Conservation (phyloP, 2,113 vertebrate species). For the Myotis lucifugus region DNA sequence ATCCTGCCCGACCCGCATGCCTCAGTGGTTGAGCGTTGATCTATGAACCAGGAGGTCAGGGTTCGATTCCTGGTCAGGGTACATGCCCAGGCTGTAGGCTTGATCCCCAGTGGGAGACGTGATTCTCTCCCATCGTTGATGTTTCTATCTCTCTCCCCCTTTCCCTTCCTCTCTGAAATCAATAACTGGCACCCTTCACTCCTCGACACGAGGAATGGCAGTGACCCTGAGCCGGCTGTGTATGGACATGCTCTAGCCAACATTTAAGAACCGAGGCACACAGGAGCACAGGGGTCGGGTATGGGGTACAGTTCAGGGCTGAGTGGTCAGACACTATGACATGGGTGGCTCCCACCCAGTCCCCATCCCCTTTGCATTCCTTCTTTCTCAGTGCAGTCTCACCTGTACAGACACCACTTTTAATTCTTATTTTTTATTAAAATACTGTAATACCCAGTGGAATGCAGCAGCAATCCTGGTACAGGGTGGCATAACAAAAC, state of each 20-base stretch:
- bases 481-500: slow-evolving; percentile 84
- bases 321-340: background rate
- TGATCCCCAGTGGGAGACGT: no score
- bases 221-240: background rate
- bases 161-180: no score
- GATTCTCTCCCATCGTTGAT: no score
- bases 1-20: no score
- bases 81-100: no score
- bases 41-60: no score
- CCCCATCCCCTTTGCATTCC: background rate
- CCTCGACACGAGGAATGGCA: background rate
- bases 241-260: background rate
- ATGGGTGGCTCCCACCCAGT: background rate
- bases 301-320: background rate
- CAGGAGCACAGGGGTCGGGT: rapidly evolving
- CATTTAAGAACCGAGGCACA: background rate
- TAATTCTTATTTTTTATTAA: slow-evolving; percentile 85
- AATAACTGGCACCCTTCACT: background rate
- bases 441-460: slow-evolving; percentile 88
- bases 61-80: no score
- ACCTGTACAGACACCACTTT: background rate
- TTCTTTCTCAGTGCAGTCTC: background rate
- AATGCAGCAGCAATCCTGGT: slow-evolving; percentile 88
- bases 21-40: no score
- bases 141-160: no score